These are phyloP conservation scores for Lethenteron camtschaticum DNA, from an alignment of 2,113 vertebrate genomes.

Conservation along the genomic window DNA sequence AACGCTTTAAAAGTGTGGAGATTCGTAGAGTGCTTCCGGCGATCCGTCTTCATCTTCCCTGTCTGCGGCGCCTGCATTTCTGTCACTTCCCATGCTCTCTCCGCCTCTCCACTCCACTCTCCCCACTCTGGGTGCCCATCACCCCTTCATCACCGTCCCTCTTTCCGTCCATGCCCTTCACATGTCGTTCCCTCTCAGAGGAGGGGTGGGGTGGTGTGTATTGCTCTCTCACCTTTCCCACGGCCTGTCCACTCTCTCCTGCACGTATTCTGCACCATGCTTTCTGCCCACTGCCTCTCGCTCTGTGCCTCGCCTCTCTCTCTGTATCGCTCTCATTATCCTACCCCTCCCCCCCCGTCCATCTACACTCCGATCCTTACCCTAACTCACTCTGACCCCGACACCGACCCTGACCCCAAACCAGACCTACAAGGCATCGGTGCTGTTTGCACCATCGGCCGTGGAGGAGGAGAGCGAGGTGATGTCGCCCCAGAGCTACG, in stretches of 20 bases:
- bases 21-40: no score
- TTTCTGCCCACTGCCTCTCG: neutral
- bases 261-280: neutral
- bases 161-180: no score
- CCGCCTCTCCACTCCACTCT: no score
- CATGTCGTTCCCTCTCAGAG: no score
- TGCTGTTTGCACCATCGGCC: neutral
- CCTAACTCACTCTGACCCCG: neutral
- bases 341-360: neutral
- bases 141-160: no score
- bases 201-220: no score
- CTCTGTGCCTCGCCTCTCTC: neutral
- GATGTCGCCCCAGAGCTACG: slow-evolving; percentile 4
- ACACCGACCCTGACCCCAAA: neutral
- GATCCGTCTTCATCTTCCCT: no score
- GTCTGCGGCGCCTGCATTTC: no score
- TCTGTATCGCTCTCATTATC: neutral
- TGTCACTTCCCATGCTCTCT: no score
- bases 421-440: neutral
- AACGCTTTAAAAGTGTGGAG: no score
- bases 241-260: neutral
- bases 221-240: no score
- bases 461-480: slow-evolving; percentile 1
- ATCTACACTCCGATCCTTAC: neutral
- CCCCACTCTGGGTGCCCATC: no score